Conservation (phyloP, 1,140 invertebrate genomes). For the fruit fly (Drosophila melanogaster) region DNA sequence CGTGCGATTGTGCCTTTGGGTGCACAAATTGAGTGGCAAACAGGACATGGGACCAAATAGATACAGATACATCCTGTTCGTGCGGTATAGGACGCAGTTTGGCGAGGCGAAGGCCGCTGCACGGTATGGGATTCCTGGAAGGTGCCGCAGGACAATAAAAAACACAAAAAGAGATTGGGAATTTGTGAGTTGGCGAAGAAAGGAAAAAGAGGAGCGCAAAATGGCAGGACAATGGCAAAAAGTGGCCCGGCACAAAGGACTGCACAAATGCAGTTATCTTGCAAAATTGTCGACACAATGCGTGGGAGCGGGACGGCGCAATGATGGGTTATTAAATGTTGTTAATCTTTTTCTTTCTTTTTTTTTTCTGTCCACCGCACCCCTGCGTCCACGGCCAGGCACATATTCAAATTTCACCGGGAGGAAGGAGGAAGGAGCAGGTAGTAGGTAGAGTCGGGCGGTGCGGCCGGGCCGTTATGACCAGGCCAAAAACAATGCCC, state of each 20-base stretch:
- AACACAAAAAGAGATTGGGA: slow-evolving; percentile 51
- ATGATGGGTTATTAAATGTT: slow-evolving; percentile 82
- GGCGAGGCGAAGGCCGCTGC: slow-evolving; percentile 8
- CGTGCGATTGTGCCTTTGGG: too few species aligned
- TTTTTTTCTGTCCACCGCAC: not conserved
- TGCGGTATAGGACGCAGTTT: not conserved
- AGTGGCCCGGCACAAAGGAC: slow-evolving; percentile 59
- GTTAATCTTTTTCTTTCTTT: slow-evolving; percentile 57
- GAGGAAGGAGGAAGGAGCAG: slow-evolving; percentile 7
- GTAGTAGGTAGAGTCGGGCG: slow-evolving; percentile 12
- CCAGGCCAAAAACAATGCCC: slow-evolving; percentile 43
- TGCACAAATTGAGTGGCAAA: too few species aligned
- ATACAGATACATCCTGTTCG: slow-evolving; percentile 16
- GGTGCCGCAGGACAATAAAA: slow-evolving; percentile 65
- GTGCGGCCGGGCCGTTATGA: slow-evolving; percentile 48
- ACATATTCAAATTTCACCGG: slow-evolving; percentile 73
- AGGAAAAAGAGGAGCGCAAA: slow-evolving; percentile 59
- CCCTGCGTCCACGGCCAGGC: not conserved
- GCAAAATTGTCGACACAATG: slow-evolving; percentile 33
- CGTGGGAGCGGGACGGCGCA: slow-evolving; percentile 35
- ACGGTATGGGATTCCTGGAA: slow-evolving; percentile 53
- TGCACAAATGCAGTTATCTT: slow-evolving; percentile 75
- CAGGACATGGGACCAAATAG: not conserved
- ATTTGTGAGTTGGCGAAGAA: slow-evolving; percentile 38
- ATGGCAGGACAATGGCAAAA: slow-evolving; percentile 72